These are phyloP conservation scores for Euphydryas editha DNA, from an alignment of 2,888 invertebrate species.

Conservation along the genomic window DNA sequence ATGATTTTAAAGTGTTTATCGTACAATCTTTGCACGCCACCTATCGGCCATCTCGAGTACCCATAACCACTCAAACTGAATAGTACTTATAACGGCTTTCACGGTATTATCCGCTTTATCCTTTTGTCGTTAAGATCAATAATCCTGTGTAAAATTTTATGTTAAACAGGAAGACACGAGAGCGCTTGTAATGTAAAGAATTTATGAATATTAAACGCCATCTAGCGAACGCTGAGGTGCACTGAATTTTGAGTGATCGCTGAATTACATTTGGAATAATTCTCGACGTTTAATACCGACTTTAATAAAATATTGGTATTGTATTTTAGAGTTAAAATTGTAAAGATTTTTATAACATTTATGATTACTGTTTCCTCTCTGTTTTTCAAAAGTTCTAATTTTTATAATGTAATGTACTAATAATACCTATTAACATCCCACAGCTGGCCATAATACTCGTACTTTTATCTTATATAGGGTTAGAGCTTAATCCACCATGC, in stretches of 20 bases:
- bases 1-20: slow-evolving; percentile 24
- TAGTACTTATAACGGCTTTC: background rate
- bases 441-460: too few relatives aligned
- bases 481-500: too few relatives aligned
- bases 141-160: background rate
- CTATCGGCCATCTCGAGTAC: slow-evolving; percentile 26
- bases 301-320: too few relatives aligned
- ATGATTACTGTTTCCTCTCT: too few relatives aligned
- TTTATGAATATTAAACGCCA: slow-evolving; percentile 26
- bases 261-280: too few relatives aligned
- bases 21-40: slow-evolving; percentile 18
- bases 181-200: slow-evolving; percentile 16
- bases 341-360: too few relatives aligned
- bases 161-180: slow-evolving; percentile 21
- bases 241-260: slow-evolving; percentile 1
- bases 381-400: too few relatives aligned
- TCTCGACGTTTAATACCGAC: too few relatives aligned
- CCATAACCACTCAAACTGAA: background rate
- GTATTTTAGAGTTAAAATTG: too few relatives aligned
- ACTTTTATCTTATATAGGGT: too few relatives aligned
- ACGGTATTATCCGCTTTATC: background rate
- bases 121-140: background rate
- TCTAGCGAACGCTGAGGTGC: slow-evolving; percentile 13
- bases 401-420: too few relatives aligned
- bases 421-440: too few relatives aligned